These are phyloP conservation scores for Idaea aversata DNA, from an alignment of 2,888 invertebrate genomes.

Conservation along the genomic window DNA sequence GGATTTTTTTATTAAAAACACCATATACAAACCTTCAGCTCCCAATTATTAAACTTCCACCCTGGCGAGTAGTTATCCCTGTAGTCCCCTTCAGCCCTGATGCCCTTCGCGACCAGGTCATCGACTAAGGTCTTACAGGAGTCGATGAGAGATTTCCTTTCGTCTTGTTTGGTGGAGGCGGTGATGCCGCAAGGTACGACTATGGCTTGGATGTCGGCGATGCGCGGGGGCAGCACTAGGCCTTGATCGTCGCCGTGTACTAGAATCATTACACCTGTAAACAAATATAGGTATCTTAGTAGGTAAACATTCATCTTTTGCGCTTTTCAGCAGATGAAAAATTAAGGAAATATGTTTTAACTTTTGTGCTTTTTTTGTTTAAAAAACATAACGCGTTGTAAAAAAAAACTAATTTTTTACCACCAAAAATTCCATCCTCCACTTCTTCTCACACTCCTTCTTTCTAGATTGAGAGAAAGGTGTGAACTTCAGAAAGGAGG, in stretches of 20 bases:
- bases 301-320: no score
- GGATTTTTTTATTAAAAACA: no score
- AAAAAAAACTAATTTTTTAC: no score
- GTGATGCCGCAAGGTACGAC: conserved; percentile 98
- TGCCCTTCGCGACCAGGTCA: conserved; percentile 79
- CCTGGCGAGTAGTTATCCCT: conserved; percentile 98
- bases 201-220: conserved; percentile 92
- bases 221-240: conserved; percentile 95
- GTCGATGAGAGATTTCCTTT: conserved; percentile 83
- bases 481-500: no score
- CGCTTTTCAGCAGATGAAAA: no score
- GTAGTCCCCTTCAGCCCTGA: conserved; percentile 92
- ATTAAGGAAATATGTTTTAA: no score
- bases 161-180: conserved; percentile 86
- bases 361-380: no score
- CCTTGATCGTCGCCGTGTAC: conserved; percentile 98
- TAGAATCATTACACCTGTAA: conserved; percentile 89
- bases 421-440: no score
- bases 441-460: no score
- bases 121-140: conserved; percentile 86
- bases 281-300: no score
- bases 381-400: no score
- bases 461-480: no score
- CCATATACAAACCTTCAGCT: conserved; percentile 85
- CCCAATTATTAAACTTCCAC: conserved; percentile 99